These are phyloP conservation scores for Pygoscelis antarcticus DNA, from an alignment of 2,113 vertebrate genomes.

Conservation along the genomic window DNA sequence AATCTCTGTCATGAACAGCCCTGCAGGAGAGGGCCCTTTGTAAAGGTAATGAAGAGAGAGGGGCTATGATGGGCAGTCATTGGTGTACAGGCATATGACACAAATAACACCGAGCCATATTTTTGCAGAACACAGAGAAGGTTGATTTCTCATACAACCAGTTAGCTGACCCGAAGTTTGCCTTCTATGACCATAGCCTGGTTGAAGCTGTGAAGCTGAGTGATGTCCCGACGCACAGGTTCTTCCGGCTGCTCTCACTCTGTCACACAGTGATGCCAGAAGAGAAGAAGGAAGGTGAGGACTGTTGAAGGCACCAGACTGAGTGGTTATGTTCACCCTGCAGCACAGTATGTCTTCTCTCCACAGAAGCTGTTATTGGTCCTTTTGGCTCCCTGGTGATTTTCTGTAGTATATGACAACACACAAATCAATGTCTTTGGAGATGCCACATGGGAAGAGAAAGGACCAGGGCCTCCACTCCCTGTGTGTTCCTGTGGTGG, in stretches of 20 bases:
- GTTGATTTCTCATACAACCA: conserved; percentile 90
- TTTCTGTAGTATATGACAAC: not conserved
- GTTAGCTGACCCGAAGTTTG: conserved; percentile 87
- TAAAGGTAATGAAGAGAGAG: not conserved
- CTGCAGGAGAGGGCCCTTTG: not conserved
- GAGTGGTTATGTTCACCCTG: not conserved
- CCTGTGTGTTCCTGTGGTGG: not conserved
- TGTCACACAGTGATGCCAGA: conserved; percentile 96
- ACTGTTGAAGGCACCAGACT: not conserved
- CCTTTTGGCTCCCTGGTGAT: not conserved
- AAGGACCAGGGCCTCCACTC: not conserved
- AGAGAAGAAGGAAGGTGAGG: conserved; percentile 88
- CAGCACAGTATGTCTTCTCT: not conserved
- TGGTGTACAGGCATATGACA: not conserved
- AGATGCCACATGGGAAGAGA: not conserved
- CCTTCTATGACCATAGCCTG: conserved; percentile 87
- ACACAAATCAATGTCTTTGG: not conserved
- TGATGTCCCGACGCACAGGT: conserved; percentile 74
- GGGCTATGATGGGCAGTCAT: not conserved
- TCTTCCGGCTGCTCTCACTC: conserved; percentile 89
- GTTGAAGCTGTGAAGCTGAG: conserved; percentile 79
- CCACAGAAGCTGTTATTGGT: not conserved
- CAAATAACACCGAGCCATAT: not conserved
- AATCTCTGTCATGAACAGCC: not conserved
- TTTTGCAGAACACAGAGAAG: conserved; percentile 80